phyloP scores from a whole-genome alignment of 2,113 vertebrate species.

The Bujurquina vittata region DNA sequence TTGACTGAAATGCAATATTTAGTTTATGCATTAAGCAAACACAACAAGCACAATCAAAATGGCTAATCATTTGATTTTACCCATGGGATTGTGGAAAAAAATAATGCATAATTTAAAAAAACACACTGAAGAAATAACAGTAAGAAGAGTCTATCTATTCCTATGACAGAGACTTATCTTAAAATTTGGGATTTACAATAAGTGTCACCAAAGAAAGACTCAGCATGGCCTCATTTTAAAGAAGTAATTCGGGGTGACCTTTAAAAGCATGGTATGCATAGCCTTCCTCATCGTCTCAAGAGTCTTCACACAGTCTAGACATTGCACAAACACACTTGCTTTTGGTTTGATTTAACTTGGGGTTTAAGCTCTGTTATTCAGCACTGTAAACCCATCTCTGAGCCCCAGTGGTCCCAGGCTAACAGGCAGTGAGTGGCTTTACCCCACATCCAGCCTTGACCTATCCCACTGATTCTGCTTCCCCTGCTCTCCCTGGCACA shows the following conservation, averaged over 20 bases:
- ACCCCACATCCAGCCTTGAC: conserved; percentile 58
- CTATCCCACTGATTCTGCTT: conserved; percentile 60
- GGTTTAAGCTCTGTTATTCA: conserved; percentile 23
- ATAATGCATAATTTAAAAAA: background rate
- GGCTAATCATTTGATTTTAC: background rate
- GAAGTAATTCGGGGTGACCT: conserved; percentile 34
- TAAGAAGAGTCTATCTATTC: background rate
- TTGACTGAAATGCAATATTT: background rate
- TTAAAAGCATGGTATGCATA: conserved; percentile 5
- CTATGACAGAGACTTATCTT: background rate
- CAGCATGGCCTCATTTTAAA: background rate
- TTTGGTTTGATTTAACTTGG: conserved; percentile 36
- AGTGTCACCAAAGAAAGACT: background rate
- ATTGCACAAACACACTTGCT: conserved; percentile 27
- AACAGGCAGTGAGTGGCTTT: conserved; percentile 36
- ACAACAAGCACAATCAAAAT: background rate
- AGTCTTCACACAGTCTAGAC: conserved; percentile 42
- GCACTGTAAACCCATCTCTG: conserved; percentile 40
- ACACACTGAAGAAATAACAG: background rate
- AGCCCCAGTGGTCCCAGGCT: conserved; percentile 27
- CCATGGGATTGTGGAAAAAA: background rate
- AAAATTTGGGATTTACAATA: conserved; percentile 3
- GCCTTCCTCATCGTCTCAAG: conserved; percentile 10
- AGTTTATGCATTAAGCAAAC: background rate
- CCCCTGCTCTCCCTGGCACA: conserved; percentile 33